Conservation (phyloP, 1,140 invertebrate genomes). For the Pogonus chalceus region DNA sequence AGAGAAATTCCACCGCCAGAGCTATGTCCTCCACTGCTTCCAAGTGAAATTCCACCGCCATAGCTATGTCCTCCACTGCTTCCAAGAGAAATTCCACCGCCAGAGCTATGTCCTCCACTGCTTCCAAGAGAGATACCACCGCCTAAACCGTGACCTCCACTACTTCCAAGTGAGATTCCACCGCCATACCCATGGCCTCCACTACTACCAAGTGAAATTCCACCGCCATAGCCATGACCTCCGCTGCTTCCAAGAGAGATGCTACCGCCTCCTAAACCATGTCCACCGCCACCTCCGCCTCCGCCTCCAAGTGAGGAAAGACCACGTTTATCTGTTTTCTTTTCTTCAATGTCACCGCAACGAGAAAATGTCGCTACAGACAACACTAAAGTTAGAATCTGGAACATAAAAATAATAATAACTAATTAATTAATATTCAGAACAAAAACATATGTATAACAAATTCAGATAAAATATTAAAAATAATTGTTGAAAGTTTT, state of each 20-base stretch:
- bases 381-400: slow-evolving; percentile 24
- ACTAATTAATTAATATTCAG: neutral
- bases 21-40: too few relatives aligned
- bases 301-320: slow-evolving; percentile 20
- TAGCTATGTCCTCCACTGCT: too few relatives aligned
- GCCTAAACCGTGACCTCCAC: slow-evolving; percentile 17
- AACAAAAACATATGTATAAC: neutral
- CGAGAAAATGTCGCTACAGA: slow-evolving; percentile 25
- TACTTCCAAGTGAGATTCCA: neutral
- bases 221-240: neutral
- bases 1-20: too few relatives aligned
- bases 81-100: too few relatives aligned
- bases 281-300: too few relatives aligned
- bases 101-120: too few relatives aligned
- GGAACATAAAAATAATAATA: slow-evolving; percentile 1
- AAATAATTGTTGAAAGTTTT: neutral
- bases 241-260: too few relatives aligned
- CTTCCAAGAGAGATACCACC: slow-evolving; percentile 21
- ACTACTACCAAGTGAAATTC: too few relatives aligned
- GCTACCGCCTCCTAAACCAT: too few relatives aligned
- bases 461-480: too few relatives aligned
- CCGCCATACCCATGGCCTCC: too few relatives aligned
- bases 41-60: neutral
- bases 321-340: slow-evolving; percentile 25
- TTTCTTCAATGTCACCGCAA: slow-evolving; percentile 16